Percentiles rank a stretch among this genome's conserved stretches.
Conservation (phyloP, 1,140 invertebrate species). For the fruit fly (Drosophila melanogaster) region DNA sequence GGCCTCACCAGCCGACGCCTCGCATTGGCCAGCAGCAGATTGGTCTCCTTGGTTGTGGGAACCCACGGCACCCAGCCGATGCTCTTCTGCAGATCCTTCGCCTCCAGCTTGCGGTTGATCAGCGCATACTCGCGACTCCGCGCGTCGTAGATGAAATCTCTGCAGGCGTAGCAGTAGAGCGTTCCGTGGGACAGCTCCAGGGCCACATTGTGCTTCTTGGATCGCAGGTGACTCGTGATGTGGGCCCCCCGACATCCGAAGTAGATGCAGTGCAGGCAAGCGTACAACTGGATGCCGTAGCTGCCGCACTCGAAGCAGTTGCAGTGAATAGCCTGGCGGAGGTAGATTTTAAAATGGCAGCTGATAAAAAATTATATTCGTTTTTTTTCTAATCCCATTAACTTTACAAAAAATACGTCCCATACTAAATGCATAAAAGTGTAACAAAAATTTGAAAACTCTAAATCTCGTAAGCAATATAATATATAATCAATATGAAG, state of each 20-base stretch:
- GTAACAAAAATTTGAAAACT: no score
- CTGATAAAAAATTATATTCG: no score
- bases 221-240: constrained; percentile 93
- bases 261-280: constrained; percentile 95
- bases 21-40: constrained; percentile 89
- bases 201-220: constrained; percentile 92
- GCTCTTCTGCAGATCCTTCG: constrained; percentile 89
- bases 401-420: no score
- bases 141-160: constrained; percentile 96
- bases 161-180: constrained; percentile 95
- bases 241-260: constrained; percentile 95
- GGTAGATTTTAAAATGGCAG: no score
- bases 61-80: constrained; percentile 92
- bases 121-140: constrained; percentile 88
- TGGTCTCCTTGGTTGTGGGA: constrained; percentile 90
- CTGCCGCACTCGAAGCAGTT: constrained; percentile 88
- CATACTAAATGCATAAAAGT: no score
- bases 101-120: constrained; percentile 85
- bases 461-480: no score
- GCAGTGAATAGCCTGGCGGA: constrained; percentile 66
- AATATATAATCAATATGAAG: no score
- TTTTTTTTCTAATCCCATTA: no score
- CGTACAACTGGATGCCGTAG: constrained; percentile 91
- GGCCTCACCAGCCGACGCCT: constrained; percentile 91
- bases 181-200: constrained; percentile 95